Conservation (phyloP, 2,888 invertebrate species). For the Agonum fuliginosum region DNA sequence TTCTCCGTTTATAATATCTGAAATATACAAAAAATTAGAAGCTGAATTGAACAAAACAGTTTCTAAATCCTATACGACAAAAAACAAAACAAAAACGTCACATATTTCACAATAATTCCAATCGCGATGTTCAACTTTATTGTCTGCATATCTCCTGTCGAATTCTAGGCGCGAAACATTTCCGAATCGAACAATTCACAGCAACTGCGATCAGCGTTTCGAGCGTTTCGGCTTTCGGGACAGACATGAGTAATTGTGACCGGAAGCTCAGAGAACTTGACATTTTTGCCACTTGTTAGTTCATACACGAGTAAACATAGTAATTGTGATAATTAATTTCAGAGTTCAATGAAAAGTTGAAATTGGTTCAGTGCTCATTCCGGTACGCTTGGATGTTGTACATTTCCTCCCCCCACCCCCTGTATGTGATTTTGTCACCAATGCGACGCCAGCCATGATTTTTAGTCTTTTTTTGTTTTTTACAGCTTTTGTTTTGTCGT, state of each 20-base stretch:
- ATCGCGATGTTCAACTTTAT: background rate
- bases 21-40: too few species aligned
- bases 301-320: constrained; percentile 60
- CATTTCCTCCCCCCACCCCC: constrained; percentile 6
- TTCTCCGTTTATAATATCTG: too few species aligned
- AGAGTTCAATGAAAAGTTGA: constrained; percentile 59
- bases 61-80: too few species aligned
- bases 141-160: background rate
- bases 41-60: too few species aligned
- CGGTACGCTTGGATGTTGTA: constrained; percentile 19
- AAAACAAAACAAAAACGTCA: too few species aligned
- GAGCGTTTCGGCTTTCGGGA: background rate
- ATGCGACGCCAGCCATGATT: constrained; percentile 27
- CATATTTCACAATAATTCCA: background rate
- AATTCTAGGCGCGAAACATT: constrained; percentile 34
- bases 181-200: constrained; percentile 23
- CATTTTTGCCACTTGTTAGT: constrained; percentile 59
- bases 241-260: constrained; percentile 55
- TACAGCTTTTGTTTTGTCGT: constrained; percentile 21
- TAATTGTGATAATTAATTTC: constrained; percentile 59
- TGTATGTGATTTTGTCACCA: background rate
- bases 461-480: constrained; percentile 37
- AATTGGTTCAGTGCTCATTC: constrained; percentile 56
- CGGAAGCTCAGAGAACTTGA: constrained; percentile 57
- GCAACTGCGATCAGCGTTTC: background rate